Evolutionary conservation across 2,113 vertebrate genomes (phyloP).

Genomic region (Etia nguti): DNA sequence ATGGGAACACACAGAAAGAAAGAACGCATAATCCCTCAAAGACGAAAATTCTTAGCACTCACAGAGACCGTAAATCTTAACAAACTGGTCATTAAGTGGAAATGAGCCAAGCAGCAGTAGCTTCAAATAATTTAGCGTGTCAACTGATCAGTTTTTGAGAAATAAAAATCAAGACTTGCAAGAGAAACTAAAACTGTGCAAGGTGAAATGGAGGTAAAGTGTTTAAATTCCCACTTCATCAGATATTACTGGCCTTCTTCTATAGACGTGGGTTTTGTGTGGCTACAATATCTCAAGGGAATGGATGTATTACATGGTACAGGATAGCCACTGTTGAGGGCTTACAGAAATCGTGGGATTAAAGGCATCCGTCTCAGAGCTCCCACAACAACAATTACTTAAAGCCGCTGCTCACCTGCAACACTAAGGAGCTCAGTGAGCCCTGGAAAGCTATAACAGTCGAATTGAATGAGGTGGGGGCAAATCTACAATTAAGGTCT

Average conservation of each 20-base stretch:
- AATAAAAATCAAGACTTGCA: not conserved
- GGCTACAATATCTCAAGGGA: not conserved
- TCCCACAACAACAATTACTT: conserved; percentile 50
- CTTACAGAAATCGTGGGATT: conserved; percentile 50
- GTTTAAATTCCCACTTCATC: not conserved
- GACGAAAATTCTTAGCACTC: conserved; percentile 18
- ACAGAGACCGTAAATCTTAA: conserved; percentile 33
- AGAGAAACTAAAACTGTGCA: not conserved
- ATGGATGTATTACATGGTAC: conserved; percentile 24
- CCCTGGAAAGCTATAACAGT: not conserved
- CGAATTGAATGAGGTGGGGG: not conserved
- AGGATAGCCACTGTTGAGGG: conserved; percentile 19
- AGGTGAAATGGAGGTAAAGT: not conserved
- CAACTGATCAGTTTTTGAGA: not conserved
- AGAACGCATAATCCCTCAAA: conserved; percentile 9
- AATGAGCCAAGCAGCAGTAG: conserved; percentile 6
- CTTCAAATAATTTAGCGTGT: conserved; percentile 16
- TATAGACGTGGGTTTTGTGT: conserved; percentile 1
- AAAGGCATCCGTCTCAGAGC: conserved; percentile 30
- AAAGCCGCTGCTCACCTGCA: conserved; percentile 25
- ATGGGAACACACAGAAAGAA: not conserved
- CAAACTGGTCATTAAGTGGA: conserved; percentile 37
- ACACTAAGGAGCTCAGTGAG: not conserved
- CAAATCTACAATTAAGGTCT: conserved; percentile 12
- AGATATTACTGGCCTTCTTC: conserved; percentile 1